Evolutionary conservation across 2,888 invertebrate genomes (phyloP).

Genomic region (Nemoura dubitans): DNA sequence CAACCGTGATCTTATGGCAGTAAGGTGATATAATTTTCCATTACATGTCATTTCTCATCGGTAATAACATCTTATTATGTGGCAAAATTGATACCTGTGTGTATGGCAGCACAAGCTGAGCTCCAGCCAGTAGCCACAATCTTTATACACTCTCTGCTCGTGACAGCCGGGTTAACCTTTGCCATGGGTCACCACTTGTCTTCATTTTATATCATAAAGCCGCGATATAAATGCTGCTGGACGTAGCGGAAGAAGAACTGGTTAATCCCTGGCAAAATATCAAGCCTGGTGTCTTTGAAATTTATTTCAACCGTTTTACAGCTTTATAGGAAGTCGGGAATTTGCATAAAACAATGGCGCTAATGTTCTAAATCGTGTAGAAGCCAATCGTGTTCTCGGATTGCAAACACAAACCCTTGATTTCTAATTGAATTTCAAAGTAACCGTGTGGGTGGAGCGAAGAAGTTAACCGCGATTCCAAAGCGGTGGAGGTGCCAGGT

Average conservation of each 20-base stretch:
- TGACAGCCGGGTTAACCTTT: neutral
- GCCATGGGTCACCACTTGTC: neutral
- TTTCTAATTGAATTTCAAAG: neutral
- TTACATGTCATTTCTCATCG: neutral
- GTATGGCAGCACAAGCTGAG: neutral
- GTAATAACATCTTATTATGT: slow-evolving; percentile 4
- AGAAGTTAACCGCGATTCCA: neutral
- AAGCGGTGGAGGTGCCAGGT: neutral
- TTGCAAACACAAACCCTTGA: neutral
- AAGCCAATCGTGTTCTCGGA: neutral
- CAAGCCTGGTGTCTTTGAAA: neutral
- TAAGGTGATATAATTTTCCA: neutral
- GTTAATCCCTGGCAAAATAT: neutral
- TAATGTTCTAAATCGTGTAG: neutral
- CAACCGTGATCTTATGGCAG: neutral
- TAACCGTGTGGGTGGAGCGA: neutral
- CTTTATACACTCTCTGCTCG: neutral
- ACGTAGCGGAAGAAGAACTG: neutral
- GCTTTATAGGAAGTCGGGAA: neutral
- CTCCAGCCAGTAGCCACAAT: neutral
- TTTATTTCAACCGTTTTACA: neutral
- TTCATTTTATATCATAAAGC: neutral
- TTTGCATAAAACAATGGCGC: neutral
- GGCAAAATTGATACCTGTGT: neutral
- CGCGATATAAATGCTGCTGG: neutral